phyloP scores from a whole-genome alignment of 2,797 vertebrate species.

The Acestrorhynchus altus region DNA sequence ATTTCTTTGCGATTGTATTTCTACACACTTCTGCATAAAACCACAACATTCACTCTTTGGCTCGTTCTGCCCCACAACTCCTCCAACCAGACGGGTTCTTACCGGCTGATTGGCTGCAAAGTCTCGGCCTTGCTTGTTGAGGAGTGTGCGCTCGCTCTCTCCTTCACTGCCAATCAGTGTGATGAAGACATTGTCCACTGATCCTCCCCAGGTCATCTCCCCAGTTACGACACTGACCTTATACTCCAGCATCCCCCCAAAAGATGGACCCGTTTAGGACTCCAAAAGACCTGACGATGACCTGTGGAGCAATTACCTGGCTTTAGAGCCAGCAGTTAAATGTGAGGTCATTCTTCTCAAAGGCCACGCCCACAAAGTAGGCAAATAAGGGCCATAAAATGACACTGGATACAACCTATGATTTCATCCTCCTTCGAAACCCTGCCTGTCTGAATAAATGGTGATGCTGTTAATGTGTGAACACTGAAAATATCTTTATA shows the following conservation, averaged over 20 bases:
- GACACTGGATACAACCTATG: too few species aligned
- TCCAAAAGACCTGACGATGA: background rate
- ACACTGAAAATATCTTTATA: too few species aligned
- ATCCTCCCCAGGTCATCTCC: slow-evolving; percentile 10
- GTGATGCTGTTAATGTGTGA: too few species aligned
- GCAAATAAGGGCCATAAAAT: too few species aligned
- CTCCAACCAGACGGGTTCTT: background rate
- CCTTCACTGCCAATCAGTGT: slow-evolving; percentile 48
- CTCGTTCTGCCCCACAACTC: background rate
- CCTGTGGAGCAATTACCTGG: too few species aligned
- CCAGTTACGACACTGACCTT: slow-evolving; percentile 43
- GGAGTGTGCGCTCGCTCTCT: slow-evolving; percentile 44
- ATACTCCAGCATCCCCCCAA: slow-evolving; percentile 28
- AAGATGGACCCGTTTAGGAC: background rate
- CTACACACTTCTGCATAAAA: too few species aligned
- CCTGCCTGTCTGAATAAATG: too few species aligned
- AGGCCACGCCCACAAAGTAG: too few species aligned
- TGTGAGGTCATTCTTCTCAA: too few species aligned
- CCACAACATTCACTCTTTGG: background rate
- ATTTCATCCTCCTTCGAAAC: too few species aligned
- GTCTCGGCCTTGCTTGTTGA: slow-evolving; percentile 31
- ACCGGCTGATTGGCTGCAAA: slow-evolving; percentile 33
- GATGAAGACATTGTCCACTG: slow-evolving; percentile 48
- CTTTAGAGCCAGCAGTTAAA: too few species aligned
- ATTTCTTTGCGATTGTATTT: too few species aligned